Conservation (phyloP, 2,113 vertebrate species). For the Acrocephalus arundinaceus region DNA sequence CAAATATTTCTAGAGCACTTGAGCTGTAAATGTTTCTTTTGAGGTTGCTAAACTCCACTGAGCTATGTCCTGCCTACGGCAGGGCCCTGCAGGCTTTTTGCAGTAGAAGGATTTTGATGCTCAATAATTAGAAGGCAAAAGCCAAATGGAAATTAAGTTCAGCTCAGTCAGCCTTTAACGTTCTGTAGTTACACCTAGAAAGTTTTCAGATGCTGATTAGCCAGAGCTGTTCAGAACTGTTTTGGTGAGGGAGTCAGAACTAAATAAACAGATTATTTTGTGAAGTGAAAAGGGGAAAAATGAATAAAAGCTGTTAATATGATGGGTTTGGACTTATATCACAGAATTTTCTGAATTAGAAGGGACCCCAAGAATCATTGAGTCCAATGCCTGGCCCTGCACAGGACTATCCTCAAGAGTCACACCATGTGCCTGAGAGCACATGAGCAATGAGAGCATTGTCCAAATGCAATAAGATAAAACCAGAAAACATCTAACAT, state of each 20-base stretch:
- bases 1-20: constrained; percentile 23
- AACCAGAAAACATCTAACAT: background rate
- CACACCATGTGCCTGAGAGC: background rate
- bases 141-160: constrained; percentile 38
- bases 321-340: background rate
- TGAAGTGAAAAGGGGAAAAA: background rate
- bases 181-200: background rate
- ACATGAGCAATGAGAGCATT: no score
- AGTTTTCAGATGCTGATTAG: constrained; percentile 24
- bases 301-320: background rate
- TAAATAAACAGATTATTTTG: constrained; percentile 5
- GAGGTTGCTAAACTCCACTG: background rate
- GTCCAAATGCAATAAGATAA: background rate
- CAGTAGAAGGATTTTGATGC: background rate
- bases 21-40: background rate
- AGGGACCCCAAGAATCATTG: background rate
- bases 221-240: background rate
- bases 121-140: constrained; percentile 56
- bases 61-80: background rate
- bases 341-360: background rate
- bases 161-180: background rate
- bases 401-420: background rate
- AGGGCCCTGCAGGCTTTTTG: background rate
- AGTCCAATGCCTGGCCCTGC: background rate
- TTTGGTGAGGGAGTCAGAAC: constrained; percentile 3